A percentile compares a stretch with the other conserved stretches of the same genome.
phyloP scores from a whole-genome alignment of 2,888 invertebrate species.

The Troglohyphantes excavatus region DNA sequence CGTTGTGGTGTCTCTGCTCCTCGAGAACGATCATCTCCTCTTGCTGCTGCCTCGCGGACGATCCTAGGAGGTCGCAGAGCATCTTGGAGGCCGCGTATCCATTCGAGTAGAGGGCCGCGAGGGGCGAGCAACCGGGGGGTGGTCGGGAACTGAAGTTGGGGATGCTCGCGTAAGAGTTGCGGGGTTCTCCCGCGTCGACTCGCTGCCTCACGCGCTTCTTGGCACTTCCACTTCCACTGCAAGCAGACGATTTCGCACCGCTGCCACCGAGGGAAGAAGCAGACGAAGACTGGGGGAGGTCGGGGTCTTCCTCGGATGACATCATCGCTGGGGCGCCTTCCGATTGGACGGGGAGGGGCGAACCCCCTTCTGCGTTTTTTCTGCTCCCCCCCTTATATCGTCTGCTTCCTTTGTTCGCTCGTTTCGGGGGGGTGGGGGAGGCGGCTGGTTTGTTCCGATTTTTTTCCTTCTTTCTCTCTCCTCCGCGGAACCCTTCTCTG shows the following conservation, averaged over 20 bases:
- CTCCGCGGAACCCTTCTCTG: no score
- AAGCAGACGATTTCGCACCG: conserved; percentile 83
- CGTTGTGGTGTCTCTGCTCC: conserved; percentile 5
- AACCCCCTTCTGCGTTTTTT: conserved; percentile 9
- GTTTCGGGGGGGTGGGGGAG: background rate
- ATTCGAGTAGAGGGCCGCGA: conserved; percentile 64
- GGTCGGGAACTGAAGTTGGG: conserved; percentile 82
- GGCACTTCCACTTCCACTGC: background rate
- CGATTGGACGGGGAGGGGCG: conserved; percentile 67
- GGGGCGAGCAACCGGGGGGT: background rate
- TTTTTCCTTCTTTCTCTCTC: conserved; percentile 4
- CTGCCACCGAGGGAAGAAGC: background rate
- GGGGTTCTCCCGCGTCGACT: conserved; percentile 95
- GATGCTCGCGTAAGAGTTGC: conserved; percentile 94
- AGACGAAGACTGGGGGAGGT: background rate
- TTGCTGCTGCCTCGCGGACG: conserved; percentile 26
- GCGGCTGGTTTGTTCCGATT: conserved; percentile 13
- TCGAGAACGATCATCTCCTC: conserved; percentile 44
- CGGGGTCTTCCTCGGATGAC: conserved; percentile 79
- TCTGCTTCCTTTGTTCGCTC: conserved; percentile 37
- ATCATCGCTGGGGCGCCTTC: conserved; percentile 72
- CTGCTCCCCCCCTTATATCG: no score
- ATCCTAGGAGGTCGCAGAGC: conserved; percentile 91
- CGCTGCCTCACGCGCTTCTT: conserved; percentile 94
- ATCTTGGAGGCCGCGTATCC: conserved; percentile 87